Evolutionary conservation across 2,888 invertebrate species (phyloP), one percentile per base, ranked within the genome.

Genomic region (Byasa hedistus): DNA sequence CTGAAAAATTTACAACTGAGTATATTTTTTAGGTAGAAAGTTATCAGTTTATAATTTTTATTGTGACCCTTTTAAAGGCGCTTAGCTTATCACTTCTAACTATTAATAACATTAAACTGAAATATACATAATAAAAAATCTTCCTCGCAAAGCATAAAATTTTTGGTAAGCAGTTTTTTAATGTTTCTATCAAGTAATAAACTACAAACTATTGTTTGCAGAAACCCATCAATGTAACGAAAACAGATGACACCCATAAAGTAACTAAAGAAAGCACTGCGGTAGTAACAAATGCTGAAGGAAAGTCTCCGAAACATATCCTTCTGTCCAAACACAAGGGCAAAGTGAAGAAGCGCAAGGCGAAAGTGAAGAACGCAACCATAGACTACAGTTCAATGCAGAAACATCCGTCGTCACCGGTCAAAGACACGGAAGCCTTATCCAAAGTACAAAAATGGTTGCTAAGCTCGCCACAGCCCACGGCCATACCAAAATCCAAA

Each of bases 391-490:
- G 95, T 74, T 93, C 93, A 8, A 92, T 93, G 76, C 95, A 95
- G 78, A 92, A 94, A 68, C 93, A 93, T 74, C 92, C 92, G 3
- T 87, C 89, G 32, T 88, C 92, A 21, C 93, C 93, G 24, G 90
- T 91, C 57, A 93, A 92, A 75, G 93, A 93, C 71, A 92, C 88
- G 10, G 92, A 93, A 74, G 90, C 93, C 21, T 89, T 78, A 84
- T 95, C 95, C 23, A 97, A 96, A 85, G 97, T 97, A n/a, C 95
- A 96, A 76, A 96, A 96, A 75, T 97, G 97, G 97, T 86, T 97
- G 64, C 84, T 96, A 63, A 96, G 95, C 70, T 96, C 96, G 0
- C 95, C 95, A 63, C 90, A 92, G 73, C 92, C 92, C 2, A 85
- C 93, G 23, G 89, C 84, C 61, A 92, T 96, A 76, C 95, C 96